phyloP scores from a whole-genome alignment of 2,888 invertebrate genomes.

The Agrochola lychnidis region DNA sequence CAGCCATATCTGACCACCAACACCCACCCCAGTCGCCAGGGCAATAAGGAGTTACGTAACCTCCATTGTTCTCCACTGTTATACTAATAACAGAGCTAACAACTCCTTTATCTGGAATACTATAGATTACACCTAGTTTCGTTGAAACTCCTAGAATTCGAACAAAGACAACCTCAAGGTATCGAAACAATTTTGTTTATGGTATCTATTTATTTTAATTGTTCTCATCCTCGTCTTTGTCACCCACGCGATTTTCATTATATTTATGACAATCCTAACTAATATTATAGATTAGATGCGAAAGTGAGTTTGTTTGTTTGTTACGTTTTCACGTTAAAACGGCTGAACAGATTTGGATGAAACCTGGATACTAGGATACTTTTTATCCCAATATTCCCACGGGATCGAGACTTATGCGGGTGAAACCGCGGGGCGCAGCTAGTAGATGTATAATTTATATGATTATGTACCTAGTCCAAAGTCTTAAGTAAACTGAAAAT shows the following conservation, averaged over 20 bases:
- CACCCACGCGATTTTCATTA: neutral
- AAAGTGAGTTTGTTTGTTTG: no score
- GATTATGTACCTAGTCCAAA: neutral
- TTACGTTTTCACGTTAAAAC: no score
- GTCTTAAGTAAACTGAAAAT: constrained; percentile 41
- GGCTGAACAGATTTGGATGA: no score
- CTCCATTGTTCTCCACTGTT: constrained; percentile 62
- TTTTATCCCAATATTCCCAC: no score
- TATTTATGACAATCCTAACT: neutral
- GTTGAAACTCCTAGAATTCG: constrained; percentile 33
- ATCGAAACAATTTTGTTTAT: constrained; percentile 30
- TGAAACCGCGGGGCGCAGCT: no score
- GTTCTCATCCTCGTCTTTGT: neutral
- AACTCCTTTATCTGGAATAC: constrained; percentile 51
- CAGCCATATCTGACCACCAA: constrained; percentile 40
- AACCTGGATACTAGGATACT: no score
- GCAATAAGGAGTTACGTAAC: constrained; percentile 59
- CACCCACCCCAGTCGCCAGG: constrained; percentile 39
- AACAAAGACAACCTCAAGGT: constrained; percentile 30
- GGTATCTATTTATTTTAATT: constrained; percentile 38
- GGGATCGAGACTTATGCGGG: no score
- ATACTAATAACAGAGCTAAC: constrained; percentile 58
- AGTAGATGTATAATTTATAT: neutral
- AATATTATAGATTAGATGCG: no score
- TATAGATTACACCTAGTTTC: constrained; percentile 42